Evolutionary conservation across 30 jellyfish, hydroid and myxozoan genomes (phyloP).

Genomic region (Aurelia sp.): DNA sequence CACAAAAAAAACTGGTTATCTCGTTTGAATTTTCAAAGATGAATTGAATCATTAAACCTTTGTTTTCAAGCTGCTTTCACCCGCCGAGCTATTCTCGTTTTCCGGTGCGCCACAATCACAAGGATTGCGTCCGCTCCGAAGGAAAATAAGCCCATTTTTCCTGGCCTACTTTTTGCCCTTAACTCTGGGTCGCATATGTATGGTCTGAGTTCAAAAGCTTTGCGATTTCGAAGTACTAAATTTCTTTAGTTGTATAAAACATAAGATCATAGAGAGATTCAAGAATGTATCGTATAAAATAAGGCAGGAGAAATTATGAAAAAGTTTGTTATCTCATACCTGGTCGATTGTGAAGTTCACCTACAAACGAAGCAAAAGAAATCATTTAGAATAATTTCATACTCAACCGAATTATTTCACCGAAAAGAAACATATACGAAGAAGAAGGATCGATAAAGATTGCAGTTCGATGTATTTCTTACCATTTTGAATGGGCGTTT

Average conservation of each 20-base stretch:
- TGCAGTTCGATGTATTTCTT: constrained; percentile 38
- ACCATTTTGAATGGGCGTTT: constrained; percentile 65
- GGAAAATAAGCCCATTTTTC: no score
- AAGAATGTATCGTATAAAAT: no score
- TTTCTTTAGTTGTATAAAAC: no score
- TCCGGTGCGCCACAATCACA: no score
- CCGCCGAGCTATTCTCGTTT: neutral
- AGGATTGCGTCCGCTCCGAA: neutral
- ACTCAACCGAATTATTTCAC: neutral
- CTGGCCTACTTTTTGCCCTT: no score
- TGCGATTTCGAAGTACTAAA: no score
- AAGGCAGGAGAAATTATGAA: neutral
- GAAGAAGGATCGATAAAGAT: constrained; percentile 32
- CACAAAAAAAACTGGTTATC: no score
- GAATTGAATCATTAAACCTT: no score
- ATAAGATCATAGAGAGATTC: no score
- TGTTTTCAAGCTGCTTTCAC: neutral
- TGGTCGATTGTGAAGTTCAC: constrained; percentile 98
- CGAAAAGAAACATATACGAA: neutral
- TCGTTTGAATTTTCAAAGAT: no score
- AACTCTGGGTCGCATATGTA: no score
- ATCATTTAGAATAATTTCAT: neutral
- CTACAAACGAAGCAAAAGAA: constrained; percentile 58
- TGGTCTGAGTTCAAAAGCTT: no score
- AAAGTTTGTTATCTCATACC: constrained; percentile 52